These are phyloP conservation scores for Meandrusa payeni DNA, from an alignment of 2,888 invertebrate species.

Conservation along the genomic window DNA sequence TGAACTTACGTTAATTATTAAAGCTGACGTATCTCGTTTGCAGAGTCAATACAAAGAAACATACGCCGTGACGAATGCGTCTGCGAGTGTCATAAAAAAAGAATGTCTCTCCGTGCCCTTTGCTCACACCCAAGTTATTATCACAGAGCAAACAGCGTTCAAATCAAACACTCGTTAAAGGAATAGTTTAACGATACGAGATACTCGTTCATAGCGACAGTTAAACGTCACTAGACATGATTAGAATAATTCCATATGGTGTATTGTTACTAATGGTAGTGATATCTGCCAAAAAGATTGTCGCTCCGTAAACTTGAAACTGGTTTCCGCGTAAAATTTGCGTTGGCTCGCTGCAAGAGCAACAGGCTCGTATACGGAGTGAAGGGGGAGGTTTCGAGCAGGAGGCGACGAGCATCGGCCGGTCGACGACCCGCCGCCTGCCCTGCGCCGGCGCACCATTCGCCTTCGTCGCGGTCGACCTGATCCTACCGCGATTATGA, in stretches of 20 bases:
- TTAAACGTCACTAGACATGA: constrained; percentile 26
- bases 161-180: constrained; percentile 19
- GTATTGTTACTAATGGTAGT: constrained; percentile 30
- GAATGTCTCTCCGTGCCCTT: constrained; percentile 47
- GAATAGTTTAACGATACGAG: constrained; percentile 14
- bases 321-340: constrained; percentile 77
- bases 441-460: constrained; percentile 73
- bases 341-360: constrained; percentile 75
- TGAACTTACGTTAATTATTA: background rate
- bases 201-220: constrained; percentile 29
- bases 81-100: constrained; percentile 50
- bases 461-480: constrained; percentile 48
- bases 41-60: constrained; percentile 5
- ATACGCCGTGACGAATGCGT: constrained; percentile 31
- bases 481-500: constrained; percentile 63
- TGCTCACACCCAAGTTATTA: constrained; percentile 34
- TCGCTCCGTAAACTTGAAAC: constrained; percentile 51
- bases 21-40: background rate
- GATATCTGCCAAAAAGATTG: constrained; percentile 33
- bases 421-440: constrained; percentile 77
- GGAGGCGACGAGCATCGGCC: constrained; percentile 69
- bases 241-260: constrained; percentile 32
- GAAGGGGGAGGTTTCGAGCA: constrained; percentile 63
- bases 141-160: constrained; percentile 40
- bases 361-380: constrained; percentile 56